phyloP scores from a whole-genome alignment of 1,140 invertebrate genomes.

The Potamilus streckersoni region DNA sequence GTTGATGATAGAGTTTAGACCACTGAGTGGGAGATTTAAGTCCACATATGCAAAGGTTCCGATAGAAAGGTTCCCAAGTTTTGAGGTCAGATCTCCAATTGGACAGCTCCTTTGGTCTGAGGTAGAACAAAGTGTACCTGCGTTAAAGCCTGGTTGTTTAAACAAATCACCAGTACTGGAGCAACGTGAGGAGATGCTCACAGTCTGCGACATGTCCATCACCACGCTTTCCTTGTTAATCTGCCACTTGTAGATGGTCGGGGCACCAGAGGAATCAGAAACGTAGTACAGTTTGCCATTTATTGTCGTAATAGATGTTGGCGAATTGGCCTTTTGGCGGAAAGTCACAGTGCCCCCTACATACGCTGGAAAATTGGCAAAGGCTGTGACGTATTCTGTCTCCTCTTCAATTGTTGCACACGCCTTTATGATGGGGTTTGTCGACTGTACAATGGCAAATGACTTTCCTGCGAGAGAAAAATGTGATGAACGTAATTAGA shows the following conservation, averaged over 20 bases:
- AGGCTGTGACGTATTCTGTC: conserved; percentile 78
- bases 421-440: background rate
- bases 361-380: conserved; percentile 81
- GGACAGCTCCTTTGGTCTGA: conserved; percentile 63
- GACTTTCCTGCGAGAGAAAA: conserved; percentile 31
- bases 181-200: conserved; percentile 23
- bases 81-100: conserved; percentile 83
- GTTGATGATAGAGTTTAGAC: conserved; percentile 61
- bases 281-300: conserved; percentile 75
- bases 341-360: conserved; percentile 86
- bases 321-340: conserved; percentile 67
- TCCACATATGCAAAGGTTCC: conserved; percentile 22
- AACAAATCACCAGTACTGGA: conserved; percentile 20
- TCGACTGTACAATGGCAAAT: conserved; percentile 14
- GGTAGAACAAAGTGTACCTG: conserved; percentile 53
- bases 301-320: conserved; percentile 77
- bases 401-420: conserved; percentile 46
- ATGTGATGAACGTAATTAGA: background rate
- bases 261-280: conserved; percentile 31
- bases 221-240: conserved; percentile 23
- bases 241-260: conserved; percentile 19
- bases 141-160: conserved; percentile 49
- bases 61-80: conserved; percentile 75
- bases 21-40: conserved; percentile 34
- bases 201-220: conserved; percentile 15